These are phyloP conservation scores for Prosopocoilus inquinatus DNA, from an alignment of 2,888 invertebrate species.

Conservation along the genomic window DNA sequence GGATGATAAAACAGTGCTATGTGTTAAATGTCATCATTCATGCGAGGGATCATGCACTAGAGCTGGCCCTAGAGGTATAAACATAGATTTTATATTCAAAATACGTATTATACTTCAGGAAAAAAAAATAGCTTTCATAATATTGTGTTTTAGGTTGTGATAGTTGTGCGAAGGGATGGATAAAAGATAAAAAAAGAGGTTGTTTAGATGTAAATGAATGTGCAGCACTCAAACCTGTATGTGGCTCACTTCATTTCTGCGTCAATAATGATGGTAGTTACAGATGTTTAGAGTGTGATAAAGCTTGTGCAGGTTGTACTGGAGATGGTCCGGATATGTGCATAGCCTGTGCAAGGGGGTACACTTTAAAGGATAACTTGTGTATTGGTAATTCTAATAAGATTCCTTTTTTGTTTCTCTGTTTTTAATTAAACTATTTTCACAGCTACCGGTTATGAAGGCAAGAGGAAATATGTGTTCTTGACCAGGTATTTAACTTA, in stretches of 20 bases:
- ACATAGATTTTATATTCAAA: neutral
- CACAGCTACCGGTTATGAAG: slow-evolving; percentile 52
- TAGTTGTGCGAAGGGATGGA: slow-evolving; percentile 72
- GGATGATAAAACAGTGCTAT: slow-evolving; percentile 71
- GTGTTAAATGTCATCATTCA: slow-evolving; percentile 75
- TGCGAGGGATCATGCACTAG: slow-evolving; percentile 76
- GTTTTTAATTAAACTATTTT: slow-evolving; percentile 16
- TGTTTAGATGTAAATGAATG: slow-evolving; percentile 89
- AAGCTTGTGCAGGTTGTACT: slow-evolving; percentile 77
- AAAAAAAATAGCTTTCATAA: neutral
- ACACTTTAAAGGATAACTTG: slow-evolving; percentile 67
- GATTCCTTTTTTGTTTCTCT: slow-evolving; percentile 4
- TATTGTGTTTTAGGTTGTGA: slow-evolving; percentile 53
- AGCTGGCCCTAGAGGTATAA: slow-evolving; percentile 52
- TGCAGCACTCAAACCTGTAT: slow-evolving; percentile 54
- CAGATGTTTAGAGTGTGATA: slow-evolving; percentile 80
- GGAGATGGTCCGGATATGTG: slow-evolving; percentile 94
- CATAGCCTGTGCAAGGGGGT: slow-evolving; percentile 73
- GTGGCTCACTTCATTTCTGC: slow-evolving; percentile 75
- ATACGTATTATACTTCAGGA: neutral
- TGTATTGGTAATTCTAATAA: slow-evolving; percentile 63
- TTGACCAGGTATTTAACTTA: slow-evolving; percentile 79
- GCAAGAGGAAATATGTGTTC: slow-evolving; percentile 58
- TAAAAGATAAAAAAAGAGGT: slow-evolving; percentile 68
- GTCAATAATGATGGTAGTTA: slow-evolving; percentile 85